Evolutionary conservation across 2,888 invertebrate genomes (phyloP).

Genomic region (Achlya flavicornis): DNA sequence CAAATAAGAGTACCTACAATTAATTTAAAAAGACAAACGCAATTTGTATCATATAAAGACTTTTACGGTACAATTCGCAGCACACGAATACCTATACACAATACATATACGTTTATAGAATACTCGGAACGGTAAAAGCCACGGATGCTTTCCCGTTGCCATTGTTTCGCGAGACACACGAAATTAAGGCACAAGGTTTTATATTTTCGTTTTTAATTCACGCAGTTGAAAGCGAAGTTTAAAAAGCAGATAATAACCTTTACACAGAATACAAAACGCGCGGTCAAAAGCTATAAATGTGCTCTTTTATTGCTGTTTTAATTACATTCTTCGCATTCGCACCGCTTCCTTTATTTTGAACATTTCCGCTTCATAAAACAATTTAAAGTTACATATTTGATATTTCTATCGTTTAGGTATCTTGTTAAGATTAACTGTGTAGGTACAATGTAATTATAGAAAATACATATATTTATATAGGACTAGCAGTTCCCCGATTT

Average conservation of each 20-base stretch:
- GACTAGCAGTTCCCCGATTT: too few species aligned
- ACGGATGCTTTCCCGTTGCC: slow-evolving; percentile 47
- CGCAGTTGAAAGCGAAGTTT: slow-evolving; percentile 68
- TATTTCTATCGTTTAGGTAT: slow-evolving; percentile 22
- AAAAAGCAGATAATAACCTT: slow-evolving; percentile 77
- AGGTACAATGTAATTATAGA: neutral
- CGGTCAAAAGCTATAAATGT: slow-evolving; percentile 69
- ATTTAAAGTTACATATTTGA: slow-evolving; percentile 38
- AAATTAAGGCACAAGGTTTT: slow-evolving; percentile 70
- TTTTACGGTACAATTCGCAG: slow-evolving; percentile 13
- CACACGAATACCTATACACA: slow-evolving; percentile 19
- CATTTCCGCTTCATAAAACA: slow-evolving; percentile 51
- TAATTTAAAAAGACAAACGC: neutral
- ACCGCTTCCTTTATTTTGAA: slow-evolving; percentile 56
- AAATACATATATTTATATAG: neutral
- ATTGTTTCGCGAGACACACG: slow-evolving; percentile 67
- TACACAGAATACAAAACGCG: slow-evolving; percentile 58
- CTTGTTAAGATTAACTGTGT: neutral
- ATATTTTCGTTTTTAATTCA: slow-evolving; percentile 74
- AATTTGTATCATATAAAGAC: neutral
- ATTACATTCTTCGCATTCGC: slow-evolving; percentile 72
- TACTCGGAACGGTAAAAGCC: slow-evolving; percentile 55
- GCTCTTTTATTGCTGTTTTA: slow-evolving; percentile 74
- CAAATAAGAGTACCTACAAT: neutral
- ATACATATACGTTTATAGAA: neutral